Percentiles rank a stretch among this genome's conserved stretches.
These are phyloP conservation scores for Thalpophila matura DNA, from an alignment of 2,888 invertebrate species.

Conservation along the genomic window DNA sequence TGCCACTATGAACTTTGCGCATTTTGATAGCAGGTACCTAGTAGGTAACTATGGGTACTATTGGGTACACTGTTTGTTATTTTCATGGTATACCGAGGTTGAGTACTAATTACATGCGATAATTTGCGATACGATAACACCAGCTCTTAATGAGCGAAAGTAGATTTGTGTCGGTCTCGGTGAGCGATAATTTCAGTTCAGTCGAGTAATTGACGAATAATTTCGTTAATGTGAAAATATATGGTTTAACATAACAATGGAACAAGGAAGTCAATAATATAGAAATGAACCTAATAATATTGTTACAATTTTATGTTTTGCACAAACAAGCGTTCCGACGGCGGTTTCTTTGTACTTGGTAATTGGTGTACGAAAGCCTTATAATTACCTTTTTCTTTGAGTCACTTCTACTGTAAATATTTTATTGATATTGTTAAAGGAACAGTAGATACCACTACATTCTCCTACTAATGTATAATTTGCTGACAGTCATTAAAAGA, in stretches of 20 bases:
- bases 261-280: constrained; percentile 78
- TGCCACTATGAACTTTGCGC: constrained; percentile 3
- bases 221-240: constrained; percentile 89
- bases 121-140: constrained; percentile 83
- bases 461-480: not conserved
- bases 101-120: constrained; percentile 77
- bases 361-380: constrained; percentile 28
- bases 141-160: constrained; percentile 81
- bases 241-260: constrained; percentile 89
- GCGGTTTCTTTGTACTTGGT: constrained; percentile 43
- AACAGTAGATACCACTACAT: not conserved
- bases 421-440: constrained; percentile 29
- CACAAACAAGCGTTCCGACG: constrained; percentile 53
- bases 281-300: constrained; percentile 69
- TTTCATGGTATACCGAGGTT: constrained; percentile 25
- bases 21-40: not conserved
- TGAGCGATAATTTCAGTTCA: constrained; percentile 79
- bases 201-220: constrained; percentile 89
- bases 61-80: constrained; percentile 23
- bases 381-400: constrained; percentile 13
- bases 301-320: constrained; percentile 63
- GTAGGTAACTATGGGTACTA: not conserved
- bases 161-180: constrained; percentile 80
- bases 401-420: not conserved
- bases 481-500: not conserved